Evolutionary conservation across 2,797 vertebrate species (phyloP), one percentile per base, ranked within the genome.

Genomic region (Phataginus tricuspis): DNA sequence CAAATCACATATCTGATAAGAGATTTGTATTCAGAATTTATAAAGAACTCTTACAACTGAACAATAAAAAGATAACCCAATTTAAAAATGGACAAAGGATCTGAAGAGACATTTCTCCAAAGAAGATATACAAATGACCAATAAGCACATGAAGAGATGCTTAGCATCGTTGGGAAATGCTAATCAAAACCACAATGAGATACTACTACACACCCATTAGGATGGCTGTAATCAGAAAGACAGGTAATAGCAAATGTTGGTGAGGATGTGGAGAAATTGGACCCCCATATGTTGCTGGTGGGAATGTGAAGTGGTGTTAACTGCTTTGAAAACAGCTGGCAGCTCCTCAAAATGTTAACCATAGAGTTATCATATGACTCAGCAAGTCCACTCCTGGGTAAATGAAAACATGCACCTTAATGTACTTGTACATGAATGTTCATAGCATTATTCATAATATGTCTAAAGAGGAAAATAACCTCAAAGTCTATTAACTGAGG

Each of bases 321-420:
- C 66, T 82, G 23, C 29, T 94, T 92, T 74, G 79, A 87, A 90
- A 90, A 80, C 37, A 69, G 19, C 78, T 90, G 42, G 19, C 53
- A 92, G 18, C 71, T 72, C 34, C 61, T 93, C n/a, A 64, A 7
- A 45, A 78, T 78, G 59, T 78, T 90, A 77, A 79, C 29, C 21
- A 57, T 63, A 42, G 34, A 82, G 39, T 86, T 91, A 49, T 34
- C 23, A 63, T 90, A 34, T 55, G 63, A 83, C 27, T 55, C 55
- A 83, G 64, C 69, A 91, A 39, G 63, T 82, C 55, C n/a, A 7
- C 49, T 75, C 51, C 37, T 92, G 77, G 69, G 19, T 79, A 23
- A 88, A 37, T 64, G 57, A 85, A 87, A 78, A 84, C 27, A 4
- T 80, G 82, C 66, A 39, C 37, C 57, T 69, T 68, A 15, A 42